Base-by-base conservation (phyloP, 1,140 invertebrate genomes). In the Pogonomyrmex californicus region DNA sequence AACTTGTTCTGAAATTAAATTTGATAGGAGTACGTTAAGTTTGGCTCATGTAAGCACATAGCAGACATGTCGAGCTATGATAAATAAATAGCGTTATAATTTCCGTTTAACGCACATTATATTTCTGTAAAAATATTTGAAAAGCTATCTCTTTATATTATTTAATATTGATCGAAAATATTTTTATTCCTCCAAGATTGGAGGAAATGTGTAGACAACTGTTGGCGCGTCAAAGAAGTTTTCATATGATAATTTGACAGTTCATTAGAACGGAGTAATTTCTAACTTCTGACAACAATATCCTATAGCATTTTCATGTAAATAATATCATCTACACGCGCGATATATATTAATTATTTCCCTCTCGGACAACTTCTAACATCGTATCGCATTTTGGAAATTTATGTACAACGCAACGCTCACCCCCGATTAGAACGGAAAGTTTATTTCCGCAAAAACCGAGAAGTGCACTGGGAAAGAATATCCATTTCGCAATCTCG, bases 401-500 rank as follows among this genome's bases (percentile, higher is more conserved):
- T 83, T 47, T 38, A 36, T 75, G 7, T 30, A 56, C 7, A 6
- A 23, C 23, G 38, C 2, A 23, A 62, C 44, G 14, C 44, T 7
- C 17, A 30, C 23, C 9, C 7, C 4, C 47, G 49, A 81, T 81
- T 71, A 71, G 56, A 79, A 23, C 0, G 17, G 12, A 82, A 12
- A 73, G 4, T 47, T 51, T 4, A 9, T 17, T 60, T 12, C 41
- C 79, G 30, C 12, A 36, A 60, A 44, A 79, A 66, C 9, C 17
- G 17, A 6, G 17, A 36, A 33, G 65, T 17, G 33, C 33, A 5
- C 17, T 0, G 51, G 4, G 14, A 44, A 71, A 71, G 56, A 47
- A 60, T 60, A 82, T 60, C 70, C 23, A 73, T 49, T 54, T 82
- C 66, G 4, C 30, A 73, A 83, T 75, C 54, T 38, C 68, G 68